Percentiles rank a stretch among this genome's conserved stretches.
Conservation (phyloP, 2,113 vertebrate genomes). For the Pogonocichla stellata region DNA sequence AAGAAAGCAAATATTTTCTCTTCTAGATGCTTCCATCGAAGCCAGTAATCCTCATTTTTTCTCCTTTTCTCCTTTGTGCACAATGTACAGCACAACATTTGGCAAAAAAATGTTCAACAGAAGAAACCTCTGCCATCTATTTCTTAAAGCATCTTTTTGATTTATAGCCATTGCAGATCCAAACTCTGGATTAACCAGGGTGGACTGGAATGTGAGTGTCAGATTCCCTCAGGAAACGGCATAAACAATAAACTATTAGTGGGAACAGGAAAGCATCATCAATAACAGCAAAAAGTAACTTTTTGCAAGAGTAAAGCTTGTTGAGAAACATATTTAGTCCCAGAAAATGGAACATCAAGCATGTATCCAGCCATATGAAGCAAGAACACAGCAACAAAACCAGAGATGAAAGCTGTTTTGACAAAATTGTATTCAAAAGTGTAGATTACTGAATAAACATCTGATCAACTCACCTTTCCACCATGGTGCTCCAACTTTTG, state of each 20-base stretch:
- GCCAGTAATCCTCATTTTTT: neutral
- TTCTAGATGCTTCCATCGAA: neutral
- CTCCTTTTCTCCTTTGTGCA: neutral
- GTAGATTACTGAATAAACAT: neutral
- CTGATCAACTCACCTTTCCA: conserved; percentile 69
- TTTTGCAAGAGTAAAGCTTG: neutral
- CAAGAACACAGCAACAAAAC: neutral
- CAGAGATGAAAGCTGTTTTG: neutral
- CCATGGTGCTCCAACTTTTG: conserved; percentile 79
- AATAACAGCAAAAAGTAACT: neutral
- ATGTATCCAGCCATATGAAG: neutral
- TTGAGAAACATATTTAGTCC: neutral
- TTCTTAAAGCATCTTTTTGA: neutral
- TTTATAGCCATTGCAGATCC: neutral
- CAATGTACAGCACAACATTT: neutral
- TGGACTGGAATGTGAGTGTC: neutral
- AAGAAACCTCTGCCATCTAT: neutral
- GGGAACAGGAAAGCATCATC: neutral
- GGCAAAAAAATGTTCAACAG: neutral
- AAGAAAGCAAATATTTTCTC: neutral
- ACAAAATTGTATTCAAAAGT: neutral
- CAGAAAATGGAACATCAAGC: neutral
- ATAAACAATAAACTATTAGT: neutral
- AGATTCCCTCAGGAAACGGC: neutral
- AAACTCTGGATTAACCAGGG: neutral